Conservation (phyloP, 2,888 invertebrate species). For the Thereva unica region DNA sequence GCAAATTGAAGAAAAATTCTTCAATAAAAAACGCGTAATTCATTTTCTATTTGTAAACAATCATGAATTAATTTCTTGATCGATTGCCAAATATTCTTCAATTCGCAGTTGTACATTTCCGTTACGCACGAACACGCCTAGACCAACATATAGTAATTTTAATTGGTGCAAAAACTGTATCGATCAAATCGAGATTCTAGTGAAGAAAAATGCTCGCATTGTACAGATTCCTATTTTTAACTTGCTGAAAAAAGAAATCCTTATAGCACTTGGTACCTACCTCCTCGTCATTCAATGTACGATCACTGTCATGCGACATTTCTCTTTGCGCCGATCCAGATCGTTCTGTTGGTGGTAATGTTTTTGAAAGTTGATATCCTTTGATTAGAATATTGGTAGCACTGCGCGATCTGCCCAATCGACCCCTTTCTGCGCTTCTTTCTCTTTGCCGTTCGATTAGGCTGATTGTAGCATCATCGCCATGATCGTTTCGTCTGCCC, state of each 20-base stretch:
- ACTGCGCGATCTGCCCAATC: constrained; percentile 68
- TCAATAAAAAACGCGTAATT: no score
- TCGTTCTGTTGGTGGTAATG: constrained; percentile 55
- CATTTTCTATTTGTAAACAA: no score
- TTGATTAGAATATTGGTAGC: constrained; percentile 83
- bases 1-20: no score
- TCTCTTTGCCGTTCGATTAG: constrained; percentile 57
- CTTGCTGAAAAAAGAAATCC: not conserved
- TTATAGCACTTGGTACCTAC: constrained; percentile 61
- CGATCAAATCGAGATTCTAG: no score
- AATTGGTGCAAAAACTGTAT: no score
- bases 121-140: no score
- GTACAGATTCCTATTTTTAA: no score
- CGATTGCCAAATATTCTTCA: no score
- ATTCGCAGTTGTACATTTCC: no score
- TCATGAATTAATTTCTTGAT: no score
- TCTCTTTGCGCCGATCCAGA: constrained; percentile 54
- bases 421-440: constrained; percentile 50
- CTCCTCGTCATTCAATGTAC: constrained; percentile 69
- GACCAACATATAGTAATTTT: no score
- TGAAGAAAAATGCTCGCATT: no score
- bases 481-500: constrained; percentile 64
- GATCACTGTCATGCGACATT: constrained; percentile 60
- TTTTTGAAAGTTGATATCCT: constrained; percentile 71
- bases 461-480: constrained; percentile 52